Base-by-base conservation (phyloP, 2,888 invertebrate genomes). In the Cyclophora albipunctata region DNA sequence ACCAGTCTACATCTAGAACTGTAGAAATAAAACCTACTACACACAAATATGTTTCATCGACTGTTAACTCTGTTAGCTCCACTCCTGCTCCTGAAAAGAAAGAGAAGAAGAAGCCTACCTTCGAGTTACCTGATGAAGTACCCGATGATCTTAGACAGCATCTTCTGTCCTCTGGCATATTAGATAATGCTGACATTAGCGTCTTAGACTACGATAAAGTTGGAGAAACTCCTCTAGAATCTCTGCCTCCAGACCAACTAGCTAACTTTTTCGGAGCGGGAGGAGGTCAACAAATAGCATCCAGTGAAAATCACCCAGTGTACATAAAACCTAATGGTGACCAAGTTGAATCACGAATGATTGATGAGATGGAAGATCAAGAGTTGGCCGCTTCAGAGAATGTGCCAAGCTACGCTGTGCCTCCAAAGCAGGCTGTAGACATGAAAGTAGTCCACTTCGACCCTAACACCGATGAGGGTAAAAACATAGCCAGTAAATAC, bases 191-290 rank as follows among this genome's bases (percentile, higher is more conserved):
- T 45, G 95, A 96, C 64, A 96, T 96, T 53, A 96, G 96, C 60
- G 91, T 96, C 46, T 81, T 96, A 52, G 96, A 96, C 80, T 96
- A 96, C 66, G 96, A 96, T 68, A 96, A 96, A 87, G 93, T 95
- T 42, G 96, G 96, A 37, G 96, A 95, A 57, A 95, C 95, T 49
- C 93, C 95, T 3, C 84, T 96, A 47, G 95, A 95, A 57, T 94
- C 93, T 56, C 78, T 96, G 47, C 95, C 96, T 2, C 95, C 95
- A 48, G 95, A 96, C 78, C 96, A 96, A 63, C 78, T 96, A 52
- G 95, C 95, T 41, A 95, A 96, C 75, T 95, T 96, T 78, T 96
- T 95, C 69, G 92, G 93, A 33, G 94, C 94, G n/a, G 96, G 95
- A 48, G 95, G 95, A 51, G 94, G 89, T 4, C 91, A 93, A 57